A percentile compares a stretch with the other conserved stretches of the same genome.
These are phyloP conservation scores for Drosophila rubida DNA, from an alignment of 2,888 invertebrate species.

Conservation along the genomic window DNA sequence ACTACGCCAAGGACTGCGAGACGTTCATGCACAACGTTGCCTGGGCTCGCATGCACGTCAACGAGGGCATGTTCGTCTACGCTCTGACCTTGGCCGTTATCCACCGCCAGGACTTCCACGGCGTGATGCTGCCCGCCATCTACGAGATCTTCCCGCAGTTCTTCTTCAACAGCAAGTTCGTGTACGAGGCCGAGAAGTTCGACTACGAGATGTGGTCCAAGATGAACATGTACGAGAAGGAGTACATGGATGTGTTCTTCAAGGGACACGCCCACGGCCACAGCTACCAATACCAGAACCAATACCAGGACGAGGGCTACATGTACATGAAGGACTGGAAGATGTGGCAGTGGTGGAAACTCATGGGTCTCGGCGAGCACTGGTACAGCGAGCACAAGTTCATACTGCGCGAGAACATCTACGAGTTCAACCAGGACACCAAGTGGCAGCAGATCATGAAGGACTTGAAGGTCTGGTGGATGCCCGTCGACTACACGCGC, in stretches of 20 bases:
- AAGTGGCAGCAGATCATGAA: slow-evolving; percentile 70
- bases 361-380: slow-evolving; percentile 80
- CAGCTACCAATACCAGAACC: slow-evolving; percentile 58
- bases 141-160: slow-evolving; percentile 91
- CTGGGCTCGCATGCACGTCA: slow-evolving; percentile 88
- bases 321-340: slow-evolving; percentile 80
- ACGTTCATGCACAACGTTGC: slow-evolving; percentile 89
- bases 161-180: slow-evolving; percentile 89
- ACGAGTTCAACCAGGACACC: slow-evolving; percentile 67
- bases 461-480: slow-evolving; percentile 76
- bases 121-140: slow-evolving; percentile 88
- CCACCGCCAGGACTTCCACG: slow-evolving; percentile 88
- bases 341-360: slow-evolving; percentile 82
- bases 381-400: slow-evolving; percentile 71
- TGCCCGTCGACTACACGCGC: slow-evolving; percentile 88
- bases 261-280: slow-evolving; percentile 52
- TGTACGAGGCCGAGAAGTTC: slow-evolving; percentile 88
- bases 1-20: slow-evolving; percentile 89
- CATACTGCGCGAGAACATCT: slow-evolving; percentile 77
- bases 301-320: slow-evolving; percentile 53
- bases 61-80: slow-evolving; percentile 90
- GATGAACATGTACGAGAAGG: slow-evolving; percentile 84
- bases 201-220: slow-evolving; percentile 85
- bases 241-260: slow-evolving; percentile 71
- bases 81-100: slow-evolving; percentile 88